Evolutionary conservation across 2,113 vertebrate genomes (phyloP).

Genomic region (Poecilia latipinna): DNA sequence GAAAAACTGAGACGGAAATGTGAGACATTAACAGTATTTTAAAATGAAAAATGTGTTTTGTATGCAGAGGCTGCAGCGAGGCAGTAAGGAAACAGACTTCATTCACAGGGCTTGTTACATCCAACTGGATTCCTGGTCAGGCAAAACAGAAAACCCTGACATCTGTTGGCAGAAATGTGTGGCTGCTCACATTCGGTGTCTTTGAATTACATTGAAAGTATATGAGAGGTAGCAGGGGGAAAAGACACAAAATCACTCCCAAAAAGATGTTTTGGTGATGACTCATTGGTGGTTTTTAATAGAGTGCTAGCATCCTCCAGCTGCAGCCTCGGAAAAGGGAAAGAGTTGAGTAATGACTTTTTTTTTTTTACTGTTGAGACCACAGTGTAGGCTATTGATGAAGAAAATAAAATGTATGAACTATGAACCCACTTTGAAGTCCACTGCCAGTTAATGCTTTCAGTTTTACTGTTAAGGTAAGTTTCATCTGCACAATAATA

Average conservation of each 20-base stretch:
- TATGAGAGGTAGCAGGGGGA: no score
- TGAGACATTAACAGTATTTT: no score
- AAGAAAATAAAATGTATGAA: no score
- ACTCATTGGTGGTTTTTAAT: neutral
- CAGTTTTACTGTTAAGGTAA: neutral
- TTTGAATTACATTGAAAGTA: slow-evolving; percentile 15
- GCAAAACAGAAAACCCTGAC: slow-evolving; percentile 39
- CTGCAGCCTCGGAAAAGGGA: no score
- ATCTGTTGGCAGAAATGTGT: slow-evolving; percentile 25
- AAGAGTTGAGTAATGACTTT: no score
- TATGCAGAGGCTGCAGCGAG: slow-evolving; percentile 1
- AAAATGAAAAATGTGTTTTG: no score
- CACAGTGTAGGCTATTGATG: no score
- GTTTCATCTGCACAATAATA: no score
- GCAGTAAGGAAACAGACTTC: slow-evolving; percentile 33
- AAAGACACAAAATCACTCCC: neutral
- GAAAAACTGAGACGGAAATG: no score
- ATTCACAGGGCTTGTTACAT: slow-evolving; percentile 42
- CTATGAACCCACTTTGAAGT: no score
- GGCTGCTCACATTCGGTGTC: slow-evolving; percentile 18
- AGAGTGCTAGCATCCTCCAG: no score
- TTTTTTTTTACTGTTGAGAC: no score
- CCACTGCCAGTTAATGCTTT: neutral
- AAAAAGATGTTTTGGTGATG: slow-evolving; percentile 13
- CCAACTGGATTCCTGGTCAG: slow-evolving; percentile 27